Evolutionary conservation across 1,140 invertebrate genomes (phyloP).

Genomic region (Planococcus citri): DNA sequence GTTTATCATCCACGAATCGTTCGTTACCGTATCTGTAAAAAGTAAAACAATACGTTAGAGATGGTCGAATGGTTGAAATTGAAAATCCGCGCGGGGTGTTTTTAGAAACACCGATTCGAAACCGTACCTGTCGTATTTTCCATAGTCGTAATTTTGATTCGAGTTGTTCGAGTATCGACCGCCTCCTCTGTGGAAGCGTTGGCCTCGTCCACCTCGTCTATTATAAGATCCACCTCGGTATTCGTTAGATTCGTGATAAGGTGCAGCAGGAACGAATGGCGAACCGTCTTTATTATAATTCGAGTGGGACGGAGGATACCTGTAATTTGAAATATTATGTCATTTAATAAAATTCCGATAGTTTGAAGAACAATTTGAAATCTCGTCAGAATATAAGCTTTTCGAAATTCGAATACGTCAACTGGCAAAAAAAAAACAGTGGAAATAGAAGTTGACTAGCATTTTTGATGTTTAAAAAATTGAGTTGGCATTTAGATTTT

Average conservation of each 20-base stretch:
- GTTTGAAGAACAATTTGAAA: background rate
- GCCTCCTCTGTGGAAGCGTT: background rate
- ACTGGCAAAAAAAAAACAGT: no score
- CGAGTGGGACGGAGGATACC: background rate
- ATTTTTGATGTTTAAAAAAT: no score
- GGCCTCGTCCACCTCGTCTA: slow-evolving; percentile 36
- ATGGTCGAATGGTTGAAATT: background rate
- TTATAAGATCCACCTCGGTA: background rate
- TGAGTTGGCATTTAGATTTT: no score
- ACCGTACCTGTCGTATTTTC: slow-evolving; percentile 7
- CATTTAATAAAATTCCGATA: background rate
- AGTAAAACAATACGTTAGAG: background rate
- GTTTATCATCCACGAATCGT: background rate
- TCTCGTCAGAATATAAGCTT: background rate
- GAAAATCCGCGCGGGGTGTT: background rate
- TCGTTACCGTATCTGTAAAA: slow-evolving; percentile 10
- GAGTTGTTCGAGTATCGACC: background rate
- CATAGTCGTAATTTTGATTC: slow-evolving; percentile 5
- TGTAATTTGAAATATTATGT: no score
- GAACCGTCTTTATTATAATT: background rate
- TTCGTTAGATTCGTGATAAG: slow-evolving; percentile 13
- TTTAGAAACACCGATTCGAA: background rate
- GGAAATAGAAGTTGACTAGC: no score
- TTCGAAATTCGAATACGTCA: background rate
- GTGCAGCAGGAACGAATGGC: background rate